Conservation (phyloP, 1,140 invertebrate genomes). For the Phthorimaea operculella region DNA sequence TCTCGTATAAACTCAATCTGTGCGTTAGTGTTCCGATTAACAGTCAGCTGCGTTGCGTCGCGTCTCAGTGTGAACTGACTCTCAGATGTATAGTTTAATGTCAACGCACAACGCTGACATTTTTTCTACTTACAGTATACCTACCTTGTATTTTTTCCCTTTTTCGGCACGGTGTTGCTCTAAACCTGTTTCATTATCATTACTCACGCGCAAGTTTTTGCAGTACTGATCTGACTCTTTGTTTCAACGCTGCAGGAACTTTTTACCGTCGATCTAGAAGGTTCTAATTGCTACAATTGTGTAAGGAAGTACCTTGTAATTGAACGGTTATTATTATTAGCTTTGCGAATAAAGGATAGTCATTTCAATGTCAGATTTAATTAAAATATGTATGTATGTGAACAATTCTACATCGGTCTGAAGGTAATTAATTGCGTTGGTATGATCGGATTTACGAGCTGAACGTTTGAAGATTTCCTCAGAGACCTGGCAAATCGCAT, state of each 20-base stretch:
- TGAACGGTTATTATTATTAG: conserved; percentile 5
- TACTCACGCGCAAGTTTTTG: conserved; percentile 10
- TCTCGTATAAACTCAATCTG: too few relatives aligned
- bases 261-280: conserved; percentile 4
- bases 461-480: conserved; percentile 18
- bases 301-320: conserved; percentile 12
- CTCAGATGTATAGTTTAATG: conserved; percentile 22
- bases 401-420: conserved; percentile 7
- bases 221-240: conserved; percentile 1
- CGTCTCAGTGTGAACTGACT: too few relatives aligned
- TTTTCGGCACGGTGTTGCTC: conserved; percentile 13
- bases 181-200: conserved; percentile 22
- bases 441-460: conserved; percentile 19
- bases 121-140: conserved; percentile 24
- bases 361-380: conserved; percentile 4
- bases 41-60: too few relatives aligned
- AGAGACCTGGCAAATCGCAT: conserved; percentile 29
- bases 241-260: not conserved
- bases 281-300: conserved; percentile 8
- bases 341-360: not conserved
- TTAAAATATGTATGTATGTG: not conserved
- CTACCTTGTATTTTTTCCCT: conserved; percentile 20
- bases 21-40: too few relatives aligned
- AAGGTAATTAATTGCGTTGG: conserved; percentile 19
- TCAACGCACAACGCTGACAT: conserved; percentile 27